phyloP scores from a whole-genome alignment of 2,113 vertebrate genomes.

The Rhinopomastus cyanomelas region DNA sequence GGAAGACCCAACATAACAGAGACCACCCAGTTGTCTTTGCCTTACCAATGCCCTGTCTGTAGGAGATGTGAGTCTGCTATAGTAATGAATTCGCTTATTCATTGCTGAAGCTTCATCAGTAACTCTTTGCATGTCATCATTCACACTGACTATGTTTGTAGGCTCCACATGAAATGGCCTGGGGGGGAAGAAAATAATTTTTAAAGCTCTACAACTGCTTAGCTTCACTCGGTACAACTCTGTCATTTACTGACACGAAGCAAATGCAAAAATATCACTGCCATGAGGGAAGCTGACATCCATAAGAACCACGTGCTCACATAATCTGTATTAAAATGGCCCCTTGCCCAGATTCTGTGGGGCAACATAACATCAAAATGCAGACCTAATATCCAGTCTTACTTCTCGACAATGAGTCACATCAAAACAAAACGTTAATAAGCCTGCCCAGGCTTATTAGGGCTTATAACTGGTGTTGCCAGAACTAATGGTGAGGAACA shows the following conservation, averaged over 20 bases:
- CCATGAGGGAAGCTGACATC: conserved; percentile 3
- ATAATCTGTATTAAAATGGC: neutral
- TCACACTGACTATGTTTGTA: conserved; percentile 82
- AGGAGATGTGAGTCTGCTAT: conserved; percentile 82
- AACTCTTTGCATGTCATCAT: conserved; percentile 80
- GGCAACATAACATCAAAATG: neutral
- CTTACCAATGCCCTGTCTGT: conserved; percentile 88
- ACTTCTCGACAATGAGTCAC: neutral
- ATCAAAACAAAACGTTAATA: neutral
- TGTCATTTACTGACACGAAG: neutral
- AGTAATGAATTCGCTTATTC: conserved; percentile 95
- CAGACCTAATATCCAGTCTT: neutral
- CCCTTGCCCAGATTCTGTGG: neutral
- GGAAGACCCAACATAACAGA: neutral
- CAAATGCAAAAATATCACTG: neutral
- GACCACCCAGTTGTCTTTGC: neutral
- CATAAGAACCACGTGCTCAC: neutral
- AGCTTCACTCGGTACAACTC: neutral
- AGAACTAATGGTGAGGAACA: neutral
- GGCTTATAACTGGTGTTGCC: neutral
- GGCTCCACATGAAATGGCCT: conserved; percentile 95
- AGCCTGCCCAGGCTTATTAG: conserved; percentile 2
- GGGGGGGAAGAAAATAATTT: neutral
- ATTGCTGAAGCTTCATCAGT: conserved; percentile 89
- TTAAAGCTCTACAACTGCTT: neutral